Evolutionary conservation across 2,888 invertebrate genomes (phyloP), one percentile per base, ranked within the genome.

Genomic region (Netelia fuscicornis): DNA sequence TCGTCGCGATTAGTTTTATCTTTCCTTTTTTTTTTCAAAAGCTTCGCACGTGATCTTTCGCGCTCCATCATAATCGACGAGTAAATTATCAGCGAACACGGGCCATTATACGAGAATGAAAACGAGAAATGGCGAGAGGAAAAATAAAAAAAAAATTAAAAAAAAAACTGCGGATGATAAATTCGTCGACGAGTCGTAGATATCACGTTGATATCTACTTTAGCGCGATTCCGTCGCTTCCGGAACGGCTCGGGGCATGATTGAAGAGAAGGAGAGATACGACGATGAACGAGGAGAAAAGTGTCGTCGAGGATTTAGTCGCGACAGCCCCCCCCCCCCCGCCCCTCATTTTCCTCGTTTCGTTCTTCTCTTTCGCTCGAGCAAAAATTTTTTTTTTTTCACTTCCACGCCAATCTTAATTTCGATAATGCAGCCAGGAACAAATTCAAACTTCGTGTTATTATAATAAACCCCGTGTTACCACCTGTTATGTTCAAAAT

Each of bases 381-480:
- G 54, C 54, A 10, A n/a, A 30, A 37, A 30, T 37, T 37, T 37
- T 37, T 30, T 37, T 6, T 79, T 65, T 37, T 6, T 79, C 56
- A 17, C 23, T 64, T 79, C 42, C 44, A 42, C 54, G 42, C 60
- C 64, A n/a, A 71, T 64, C 79, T 48, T 67, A 44, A 67, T 72
- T 80, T 37, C 48, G 67, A 60, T 74, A 68, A 75, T 81, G 74
- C 65, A 76, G 42, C 17, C 37, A 8, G 56, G 11, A 68, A 48
- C 74, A 37, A 75, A 75, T 74, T 67, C 67, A 52, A 23, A 30
- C 30, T 72, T 65, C 80, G 48, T 56, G 72, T 64, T 42, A n/a
- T 65, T 11, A 37, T 54, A 25, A 44, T 30, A 64, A 60, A 68
- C 58, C 48, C 8, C 10, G 37, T 10, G 8, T 23, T 17, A 11